These are phyloP conservation scores for Deroplatys truncata DNA, from an alignment of 2,888 invertebrate genomes.

Conservation along the genomic window DNA sequence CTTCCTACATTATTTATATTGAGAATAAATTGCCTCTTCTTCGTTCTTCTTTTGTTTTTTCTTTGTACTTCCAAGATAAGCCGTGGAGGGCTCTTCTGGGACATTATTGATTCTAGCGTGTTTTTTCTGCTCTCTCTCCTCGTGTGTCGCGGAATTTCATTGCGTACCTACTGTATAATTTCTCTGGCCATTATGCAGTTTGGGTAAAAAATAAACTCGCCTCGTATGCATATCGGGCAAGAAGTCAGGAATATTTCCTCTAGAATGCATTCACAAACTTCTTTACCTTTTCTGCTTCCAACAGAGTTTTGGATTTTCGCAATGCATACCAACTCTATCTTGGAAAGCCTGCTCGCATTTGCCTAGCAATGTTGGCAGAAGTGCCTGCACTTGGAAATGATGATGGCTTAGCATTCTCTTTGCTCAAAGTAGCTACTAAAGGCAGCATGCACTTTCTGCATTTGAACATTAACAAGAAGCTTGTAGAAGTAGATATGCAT, in stretches of 20 bases:
- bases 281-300: neutral
- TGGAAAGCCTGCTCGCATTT: too few relatives aligned
- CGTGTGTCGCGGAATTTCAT: neutral
- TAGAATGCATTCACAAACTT: neutral
- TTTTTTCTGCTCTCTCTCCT: neutral
- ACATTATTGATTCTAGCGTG: neutral
- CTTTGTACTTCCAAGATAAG: neutral
- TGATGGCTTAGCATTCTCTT: too few relatives aligned
- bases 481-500: too few relatives aligned
- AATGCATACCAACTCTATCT: too few relatives aligned
- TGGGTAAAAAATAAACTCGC: neutral
- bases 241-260: neutral
- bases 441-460: too few relatives aligned
- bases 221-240: neutral
- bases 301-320: too few relatives aligned
- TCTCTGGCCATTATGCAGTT: neutral
- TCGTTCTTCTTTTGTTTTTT: neutral
- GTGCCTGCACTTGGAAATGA: too few relatives aligned
- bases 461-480: too few relatives aligned
- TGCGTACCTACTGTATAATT: neutral
- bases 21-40: neutral
- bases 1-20: neutral
- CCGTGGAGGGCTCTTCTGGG: neutral
- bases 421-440: too few relatives aligned
- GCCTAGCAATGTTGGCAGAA: too few relatives aligned